These are phyloP conservation scores for Macrotrachela quadricornifera DNA, from an alignment of 1,140 invertebrate species.

Conservation along the genomic window DNA sequence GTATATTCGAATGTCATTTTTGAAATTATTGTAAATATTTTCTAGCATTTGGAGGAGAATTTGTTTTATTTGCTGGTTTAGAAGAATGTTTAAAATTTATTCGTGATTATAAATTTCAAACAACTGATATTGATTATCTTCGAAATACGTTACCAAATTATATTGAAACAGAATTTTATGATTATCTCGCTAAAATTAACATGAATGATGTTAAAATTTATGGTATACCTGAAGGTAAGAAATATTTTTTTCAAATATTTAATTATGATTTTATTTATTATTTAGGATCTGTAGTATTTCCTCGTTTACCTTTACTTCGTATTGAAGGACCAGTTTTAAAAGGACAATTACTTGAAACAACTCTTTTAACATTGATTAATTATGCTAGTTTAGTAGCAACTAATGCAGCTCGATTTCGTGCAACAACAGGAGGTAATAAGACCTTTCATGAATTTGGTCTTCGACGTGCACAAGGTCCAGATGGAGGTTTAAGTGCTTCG, in stretches of 20 bases:
- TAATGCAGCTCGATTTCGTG: constrained; percentile 83
- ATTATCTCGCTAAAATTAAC: constrained; percentile 57
- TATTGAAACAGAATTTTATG: constrained; percentile 72
- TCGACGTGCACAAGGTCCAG: constrained; percentile 83
- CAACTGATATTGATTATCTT: constrained; percentile 82
- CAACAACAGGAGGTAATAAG: constrained; percentile 56
- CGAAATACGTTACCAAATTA: constrained; percentile 53
- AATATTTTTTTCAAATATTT: too few relatives aligned
- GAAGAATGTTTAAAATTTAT: constrained; percentile 90
- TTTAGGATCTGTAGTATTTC: constrained; percentile 78
- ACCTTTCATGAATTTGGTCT: constrained; percentile 77
- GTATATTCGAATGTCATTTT: too few relatives aligned
- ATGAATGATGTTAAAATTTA: constrained; percentile 64
- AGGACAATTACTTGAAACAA: constrained; percentile 85
- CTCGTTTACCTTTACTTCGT: constrained; percentile 71
- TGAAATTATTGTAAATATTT: too few relatives aligned
- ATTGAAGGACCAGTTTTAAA: constrained; percentile 85
- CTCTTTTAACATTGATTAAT: constrained; percentile 78
- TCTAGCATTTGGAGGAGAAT: constrained; percentile 71
- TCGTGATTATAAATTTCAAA: constrained; percentile 75
- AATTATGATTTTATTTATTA: too few relatives aligned
- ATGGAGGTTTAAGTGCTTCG: constrained; percentile 90
- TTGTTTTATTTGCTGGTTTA: constrained; percentile 89
- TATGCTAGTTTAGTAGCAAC: constrained; percentile 74
- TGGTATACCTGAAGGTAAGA: constrained; percentile 62